phyloP scores from a whole-genome alignment of 2,888 invertebrate genomes.

The Pachydiplax longipennis region DNA sequence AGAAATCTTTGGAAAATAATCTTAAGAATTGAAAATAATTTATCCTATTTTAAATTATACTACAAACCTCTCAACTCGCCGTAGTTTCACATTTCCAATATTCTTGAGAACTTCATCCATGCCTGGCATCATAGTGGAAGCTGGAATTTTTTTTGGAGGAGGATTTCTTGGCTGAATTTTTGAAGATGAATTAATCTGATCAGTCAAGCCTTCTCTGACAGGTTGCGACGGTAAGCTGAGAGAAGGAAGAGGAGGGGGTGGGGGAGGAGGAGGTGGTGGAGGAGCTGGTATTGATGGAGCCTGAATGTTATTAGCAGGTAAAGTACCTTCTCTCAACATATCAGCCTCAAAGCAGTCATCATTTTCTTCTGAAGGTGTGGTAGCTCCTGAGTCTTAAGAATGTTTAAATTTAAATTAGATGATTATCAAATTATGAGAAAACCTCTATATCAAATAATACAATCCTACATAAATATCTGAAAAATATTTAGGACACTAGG shows the following conservation, averaged over 20 bases:
- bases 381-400: background rate
- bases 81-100: slow-evolving; percentile 19
- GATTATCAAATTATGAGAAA: too few relatives aligned
- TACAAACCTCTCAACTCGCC: slow-evolving; percentile 5
- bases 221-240: background rate
- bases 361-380: background rate
- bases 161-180: background rate
- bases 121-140: background rate
- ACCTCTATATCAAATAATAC: too few relatives aligned
- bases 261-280: background rate
- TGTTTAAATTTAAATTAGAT: too few relatives aligned
- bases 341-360: background rate
- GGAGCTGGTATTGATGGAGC: background rate
- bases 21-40: too few relatives aligned
- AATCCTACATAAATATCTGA: too few relatives aligned
- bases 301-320: background rate
- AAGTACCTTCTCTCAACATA: background rate
- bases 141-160: background rate
- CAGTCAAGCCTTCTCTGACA: background rate
- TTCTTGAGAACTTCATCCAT: slow-evolving; percentile 14
- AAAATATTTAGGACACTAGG: too few relatives aligned
- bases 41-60: too few relatives aligned
- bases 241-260: background rate
- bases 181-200: background rate
- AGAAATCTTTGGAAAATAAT: too few relatives aligned